These are phyloP conservation scores for Eueides isabella DNA, from an alignment of 1,140 invertebrate species.

Conservation along the genomic window DNA sequence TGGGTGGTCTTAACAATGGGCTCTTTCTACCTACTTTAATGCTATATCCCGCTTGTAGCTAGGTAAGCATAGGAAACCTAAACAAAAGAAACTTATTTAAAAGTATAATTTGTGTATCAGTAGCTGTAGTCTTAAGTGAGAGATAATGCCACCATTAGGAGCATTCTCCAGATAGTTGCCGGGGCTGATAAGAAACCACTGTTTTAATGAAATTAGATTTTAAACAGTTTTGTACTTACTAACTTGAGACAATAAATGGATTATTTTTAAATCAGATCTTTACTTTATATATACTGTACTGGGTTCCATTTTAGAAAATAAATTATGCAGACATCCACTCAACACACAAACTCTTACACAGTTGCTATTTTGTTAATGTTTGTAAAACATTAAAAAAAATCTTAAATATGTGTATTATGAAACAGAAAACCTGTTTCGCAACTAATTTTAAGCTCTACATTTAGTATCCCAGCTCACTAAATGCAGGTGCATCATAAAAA, in stretches of 20 bases:
- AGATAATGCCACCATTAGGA: conserved; percentile 22
- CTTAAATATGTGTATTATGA: neutral
- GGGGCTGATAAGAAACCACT: conserved; percentile 1
- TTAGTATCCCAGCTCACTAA: neutral
- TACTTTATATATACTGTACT: neutral
- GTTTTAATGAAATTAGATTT: conserved; percentile 15
- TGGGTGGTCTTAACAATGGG: too few species aligned
- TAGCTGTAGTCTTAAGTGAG: conserved; percentile 11
- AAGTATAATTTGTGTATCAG: conserved; percentile 30
- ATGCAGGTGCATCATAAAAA: conserved; percentile 21
- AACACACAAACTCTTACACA: too few species aligned
- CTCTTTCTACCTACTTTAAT: too few species aligned
- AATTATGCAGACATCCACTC: too few species aligned
- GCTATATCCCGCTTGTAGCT: too few species aligned
- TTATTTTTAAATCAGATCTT: neutral
- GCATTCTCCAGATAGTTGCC: conserved; percentile 12
- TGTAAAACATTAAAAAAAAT: too few species aligned
- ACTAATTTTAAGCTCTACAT: neutral
- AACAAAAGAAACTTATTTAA: conserved; percentile 3
- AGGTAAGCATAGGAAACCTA: too few species aligned
- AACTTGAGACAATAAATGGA: neutral
- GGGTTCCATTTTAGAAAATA: too few species aligned
- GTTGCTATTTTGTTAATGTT: too few species aligned
- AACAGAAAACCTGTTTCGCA: neutral
- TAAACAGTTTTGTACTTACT: neutral